Base-by-base conservation (phyloP, 2,797 vertebrate genomes). In the Diceros bicornis region DNA sequence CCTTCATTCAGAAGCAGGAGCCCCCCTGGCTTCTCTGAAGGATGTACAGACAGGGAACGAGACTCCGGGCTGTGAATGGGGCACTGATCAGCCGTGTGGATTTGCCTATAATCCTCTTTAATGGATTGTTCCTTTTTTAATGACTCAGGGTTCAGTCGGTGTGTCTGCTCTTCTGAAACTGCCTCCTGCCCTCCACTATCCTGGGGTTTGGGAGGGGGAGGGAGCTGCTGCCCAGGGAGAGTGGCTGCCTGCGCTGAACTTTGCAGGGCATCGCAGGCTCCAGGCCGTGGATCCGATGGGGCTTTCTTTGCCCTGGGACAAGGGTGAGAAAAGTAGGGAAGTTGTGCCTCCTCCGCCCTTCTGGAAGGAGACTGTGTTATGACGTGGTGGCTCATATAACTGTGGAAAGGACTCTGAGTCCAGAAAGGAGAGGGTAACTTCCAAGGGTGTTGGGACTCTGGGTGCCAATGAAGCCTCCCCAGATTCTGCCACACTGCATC, bases 71-170 rank as follows among this genome's bases (percentile, higher is more conserved):
- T 2, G 0, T 13, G 78, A 68, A 32, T 0, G 52, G 82, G 95
- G 89, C 37, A 0, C 37, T 4, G 55, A 32, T 27, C 27, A 1
- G 29, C 37, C 1, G 0, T 0, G n/a, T 0, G 71, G 61, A 2
- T 9, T 83, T 7, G 37, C 29, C 37, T 16, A 3, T 1, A 16
- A 34, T 21, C 32, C 27, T 44, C 18, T n/a, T 32, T 68, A 7
- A 34, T 0, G 17, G 75, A 21, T 21, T 69, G 14, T 3, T 59
- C 2, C 8, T 14, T 34, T 52, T 47, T 18, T 10, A 17, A 16
- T 2, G 11, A 20, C 25, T n/a, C 2, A 0, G 59, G 61, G 21
- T 77, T 61, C 18, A 3, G 50, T 0, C 1, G 16, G 62, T 0
- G 0, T 1, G 16, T 37, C 86, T 17, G 64, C n/a, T 6, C 62